phyloP scores from a whole-genome alignment of 1,140 invertebrate genomes.

The Drosophila pandora region DNA sequence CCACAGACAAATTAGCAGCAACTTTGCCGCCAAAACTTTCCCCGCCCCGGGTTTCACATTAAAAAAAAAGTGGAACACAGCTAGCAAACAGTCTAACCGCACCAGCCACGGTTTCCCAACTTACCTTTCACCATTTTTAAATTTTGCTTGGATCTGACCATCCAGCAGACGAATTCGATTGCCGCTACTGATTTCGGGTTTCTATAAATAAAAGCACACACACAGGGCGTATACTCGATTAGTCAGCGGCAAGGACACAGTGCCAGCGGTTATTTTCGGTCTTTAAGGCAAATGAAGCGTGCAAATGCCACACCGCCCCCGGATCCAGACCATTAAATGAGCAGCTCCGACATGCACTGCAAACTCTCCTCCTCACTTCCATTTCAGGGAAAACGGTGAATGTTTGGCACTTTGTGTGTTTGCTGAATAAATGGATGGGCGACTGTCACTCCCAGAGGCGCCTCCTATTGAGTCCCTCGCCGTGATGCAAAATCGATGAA shows the following conservation, averaged over 20 bases:
- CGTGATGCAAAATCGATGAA: slow-evolving; percentile 67
- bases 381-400: too few species aligned
- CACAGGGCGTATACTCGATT: slow-evolving; percentile 70
- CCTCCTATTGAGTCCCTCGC: slow-evolving; percentile 71
- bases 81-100: neutral
- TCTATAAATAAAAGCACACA: slow-evolving; percentile 64
- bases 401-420: slow-evolving; percentile 16
- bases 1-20: slow-evolving; percentile 1
- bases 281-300: slow-evolving; percentile 81
- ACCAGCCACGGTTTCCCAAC: neutral
- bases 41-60: neutral
- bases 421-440: slow-evolving; percentile 56
- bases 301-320: slow-evolving; percentile 73
- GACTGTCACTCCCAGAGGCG: slow-evolving; percentile 33
- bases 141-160: slow-evolving; percentile 6
- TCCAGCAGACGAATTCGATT: slow-evolving; percentile 11
- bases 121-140: neutral
- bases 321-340: slow-evolving; percentile 61
- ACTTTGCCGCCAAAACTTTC: slow-evolving; percentile 1
- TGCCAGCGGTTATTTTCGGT: slow-evolving; percentile 67
- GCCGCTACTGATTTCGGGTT: slow-evolving; percentile 8
- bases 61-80: neutral
- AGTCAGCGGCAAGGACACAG: slow-evolving; percentile 32
- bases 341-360: slow-evolving; percentile 62
- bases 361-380: slow-evolving; percentile 18